Evolutionary conservation across 2,113 vertebrate species (phyloP).

Genomic region (Pollachius pollachius): DNA sequence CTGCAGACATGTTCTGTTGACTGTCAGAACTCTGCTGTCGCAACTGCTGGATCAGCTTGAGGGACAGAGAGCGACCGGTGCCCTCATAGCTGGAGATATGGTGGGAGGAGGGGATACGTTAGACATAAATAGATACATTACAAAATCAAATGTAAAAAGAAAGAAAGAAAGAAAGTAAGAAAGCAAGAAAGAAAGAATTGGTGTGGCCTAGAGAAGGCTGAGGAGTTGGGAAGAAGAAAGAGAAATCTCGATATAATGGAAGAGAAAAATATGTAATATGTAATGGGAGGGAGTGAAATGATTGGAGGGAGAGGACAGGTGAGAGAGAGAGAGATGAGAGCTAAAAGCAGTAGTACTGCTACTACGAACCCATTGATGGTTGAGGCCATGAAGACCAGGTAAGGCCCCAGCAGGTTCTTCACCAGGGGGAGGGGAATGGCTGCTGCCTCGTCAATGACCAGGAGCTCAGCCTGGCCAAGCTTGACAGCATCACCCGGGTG

Average conservation of each 20-base stretch:
- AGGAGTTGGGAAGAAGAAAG: no score
- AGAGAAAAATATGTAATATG: no score
- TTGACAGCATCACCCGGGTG: constrained; percentile 93
- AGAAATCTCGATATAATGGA: no score
- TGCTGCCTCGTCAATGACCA: constrained; percentile 96
- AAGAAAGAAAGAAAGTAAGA: no score
- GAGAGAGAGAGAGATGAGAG: neutral
- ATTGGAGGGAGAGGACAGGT: no score
- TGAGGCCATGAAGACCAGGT: constrained; percentile 97
- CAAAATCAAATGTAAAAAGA: no score
- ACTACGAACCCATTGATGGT: constrained; percentile 90
- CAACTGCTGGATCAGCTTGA: constrained; percentile 95
- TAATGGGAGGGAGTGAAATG: no score
- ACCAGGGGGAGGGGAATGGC: constrained; percentile 95
- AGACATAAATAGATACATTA: no score
- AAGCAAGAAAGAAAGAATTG: no score
- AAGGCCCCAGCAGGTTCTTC: constrained; percentile 91
- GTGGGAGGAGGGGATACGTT: neutral
- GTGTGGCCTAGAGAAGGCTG: no score
- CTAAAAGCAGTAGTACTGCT: neutral
- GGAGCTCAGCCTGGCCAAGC: constrained; percentile 92
- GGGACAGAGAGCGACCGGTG: constrained; percentile 92
- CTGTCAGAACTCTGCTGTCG: constrained; percentile 90
- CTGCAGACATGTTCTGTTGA: constrained; percentile 84
- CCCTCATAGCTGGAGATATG: constrained; percentile 85